Base-by-base conservation (phyloP, 2,888 invertebrate species). In the Mactromeris polynyma region DNA sequence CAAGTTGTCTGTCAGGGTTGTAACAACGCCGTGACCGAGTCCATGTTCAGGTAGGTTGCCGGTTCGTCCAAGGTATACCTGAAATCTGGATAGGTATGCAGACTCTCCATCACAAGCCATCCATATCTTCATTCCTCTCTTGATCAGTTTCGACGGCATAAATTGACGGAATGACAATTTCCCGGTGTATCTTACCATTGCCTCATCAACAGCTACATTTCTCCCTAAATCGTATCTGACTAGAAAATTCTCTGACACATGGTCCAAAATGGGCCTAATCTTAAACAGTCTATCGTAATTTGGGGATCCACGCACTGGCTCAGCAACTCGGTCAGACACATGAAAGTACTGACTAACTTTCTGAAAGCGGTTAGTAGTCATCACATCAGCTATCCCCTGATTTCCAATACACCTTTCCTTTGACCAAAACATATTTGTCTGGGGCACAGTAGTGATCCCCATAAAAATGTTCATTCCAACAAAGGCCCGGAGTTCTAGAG, bases 381-480 rank as follows among this genome's bases (percentile, higher is more conserved):
- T 85, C 9, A 81, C 78, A 3, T 83, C 69, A 2, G 42, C 6
- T 9, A 90, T 33, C 3, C 87, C 83, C 17, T n/a, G 33, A 51
- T 87, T 89, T 9, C 83, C 78, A 14, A 89, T 26, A 21, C 64
- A 78, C 17, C n/a, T 33, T 42, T 90, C 83, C 9, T 77, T 42
- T 11, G 88, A 89, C 91, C 91, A 91, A 58, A 87, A 87, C 85
- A 89, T 88, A 6, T 77, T 77, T 0, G 58, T 40, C 17, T 78
- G n/a, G 1, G 91, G 91, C 36, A 88, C 82, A 7, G 42, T 31
- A 38, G 54, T 36, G 1, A 91, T 81, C 3, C 91, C 91, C 89
- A 91, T 91, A 36, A 86, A 54, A 21, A 91, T 79, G 69, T 86
- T n/a, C n/a, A n/a, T n/a, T n/a, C n/a, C n/a, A n/a, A n/a, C n/a